A percentile compares a stretch with the other conserved stretches of the same genome.
Evolutionary conservation across 2,888 invertebrate genomes (phyloP).

Genomic region (Alloscopus bannaensis): DNA sequence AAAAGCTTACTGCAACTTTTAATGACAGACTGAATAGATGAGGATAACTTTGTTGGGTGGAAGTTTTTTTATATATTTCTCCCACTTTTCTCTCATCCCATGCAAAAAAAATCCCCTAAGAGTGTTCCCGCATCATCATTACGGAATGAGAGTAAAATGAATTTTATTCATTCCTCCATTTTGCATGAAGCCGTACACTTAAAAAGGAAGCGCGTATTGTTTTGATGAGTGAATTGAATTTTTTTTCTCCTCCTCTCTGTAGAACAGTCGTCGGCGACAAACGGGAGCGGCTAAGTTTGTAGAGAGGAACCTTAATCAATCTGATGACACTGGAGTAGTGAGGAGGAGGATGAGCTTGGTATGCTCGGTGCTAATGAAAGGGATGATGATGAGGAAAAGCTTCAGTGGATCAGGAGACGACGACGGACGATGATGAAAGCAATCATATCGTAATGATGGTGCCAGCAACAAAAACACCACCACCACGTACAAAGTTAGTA

Average conservation of each 20-base stretch:
- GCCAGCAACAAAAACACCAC: conserved; percentile 53
- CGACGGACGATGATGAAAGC: conserved; percentile 41
- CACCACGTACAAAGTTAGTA: conserved; percentile 24
- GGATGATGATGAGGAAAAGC: conserved; percentile 21
- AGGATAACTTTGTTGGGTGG: conserved; percentile 3
- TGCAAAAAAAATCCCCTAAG: conserved; percentile 3
- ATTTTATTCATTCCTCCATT: too few species aligned
- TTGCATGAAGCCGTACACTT: background rate
- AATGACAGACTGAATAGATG: conserved; percentile 31
- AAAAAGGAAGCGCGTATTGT: conserved; percentile 36
- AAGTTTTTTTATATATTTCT: conserved; percentile 35
- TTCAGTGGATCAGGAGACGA: background rate
- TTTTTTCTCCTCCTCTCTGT: too few species aligned
- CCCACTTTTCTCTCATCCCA: conserved; percentile 22
- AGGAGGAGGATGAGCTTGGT: conserved; percentile 8
- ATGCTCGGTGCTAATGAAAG: conserved; percentile 39
- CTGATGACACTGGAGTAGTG: conserved; percentile 39
- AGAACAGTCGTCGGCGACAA: conserved; percentile 22
- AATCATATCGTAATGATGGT: conserved; percentile 51
- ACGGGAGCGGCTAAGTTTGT: background rate
- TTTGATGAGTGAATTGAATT: conserved; percentile 48
- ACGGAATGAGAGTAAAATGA: background rate
- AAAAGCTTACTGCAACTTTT: conserved; percentile 39
- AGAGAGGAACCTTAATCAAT: conserved; percentile 42
- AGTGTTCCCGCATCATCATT: background rate